phyloP scores from a whole-genome alignment of 2,797 vertebrate species.

The Gymnothorax reevesii region DNA sequence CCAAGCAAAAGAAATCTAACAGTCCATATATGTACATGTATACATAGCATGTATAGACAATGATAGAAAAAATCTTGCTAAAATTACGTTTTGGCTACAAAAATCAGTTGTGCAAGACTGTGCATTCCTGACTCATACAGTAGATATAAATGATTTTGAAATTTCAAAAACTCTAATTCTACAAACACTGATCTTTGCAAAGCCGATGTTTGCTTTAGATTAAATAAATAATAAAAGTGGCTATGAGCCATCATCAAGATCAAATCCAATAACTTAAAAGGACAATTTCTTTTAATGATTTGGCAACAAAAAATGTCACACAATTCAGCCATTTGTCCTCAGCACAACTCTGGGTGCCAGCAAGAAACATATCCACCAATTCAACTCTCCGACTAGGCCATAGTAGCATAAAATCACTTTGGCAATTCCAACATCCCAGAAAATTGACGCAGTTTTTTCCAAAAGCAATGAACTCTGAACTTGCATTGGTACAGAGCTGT shows the following conservation, averaged over 20 bases:
- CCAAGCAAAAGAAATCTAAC: slow-evolving; percentile 26
- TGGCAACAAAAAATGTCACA: slow-evolving; percentile 21
- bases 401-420: neutral
- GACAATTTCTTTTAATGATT: slow-evolving; percentile 16
- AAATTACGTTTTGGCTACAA: neutral
- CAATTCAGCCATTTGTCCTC: neutral
- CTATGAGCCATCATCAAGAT: neutral
- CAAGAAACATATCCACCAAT: neutral
- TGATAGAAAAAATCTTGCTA: neutral
- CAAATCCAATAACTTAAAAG: neutral
- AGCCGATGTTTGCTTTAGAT: neutral
- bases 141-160: slow-evolving; percentile 3
- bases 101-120: slow-evolving; percentile 1
- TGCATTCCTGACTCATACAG: slow-evolving; percentile 17
- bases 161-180: neutral
- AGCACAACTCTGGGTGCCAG: neutral
- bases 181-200: slow-evolving; percentile 10
- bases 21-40: neutral
- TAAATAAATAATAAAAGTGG: neutral
- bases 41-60: neutral
- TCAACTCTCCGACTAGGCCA: slow-evolving; percentile 5
- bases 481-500: slow-evolving; percentile 21
- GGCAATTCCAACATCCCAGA: slow-evolving; percentile 4
- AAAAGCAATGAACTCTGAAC: slow-evolving; percentile 19
- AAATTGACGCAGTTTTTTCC: neutral